Evolutionary conservation across 2,797 vertebrate genomes (phyloP).

Genomic region (Aphelocoma californica): DNA sequence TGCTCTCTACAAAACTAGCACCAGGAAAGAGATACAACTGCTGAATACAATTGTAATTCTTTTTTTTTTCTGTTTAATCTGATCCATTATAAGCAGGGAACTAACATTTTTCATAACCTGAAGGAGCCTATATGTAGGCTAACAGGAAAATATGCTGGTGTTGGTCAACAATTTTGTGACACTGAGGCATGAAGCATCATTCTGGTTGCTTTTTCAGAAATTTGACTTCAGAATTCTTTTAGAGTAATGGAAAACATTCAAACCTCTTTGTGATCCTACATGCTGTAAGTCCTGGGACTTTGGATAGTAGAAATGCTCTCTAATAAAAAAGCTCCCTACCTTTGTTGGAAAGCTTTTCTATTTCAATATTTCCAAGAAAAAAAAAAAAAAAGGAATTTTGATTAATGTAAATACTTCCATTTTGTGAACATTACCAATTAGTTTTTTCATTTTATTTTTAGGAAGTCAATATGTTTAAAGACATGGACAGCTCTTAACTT

Average conservation of each 20-base stretch:
- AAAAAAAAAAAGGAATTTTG: not conserved
- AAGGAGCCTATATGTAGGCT: not conserved
- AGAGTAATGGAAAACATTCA: not conserved
- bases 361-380: not conserved
- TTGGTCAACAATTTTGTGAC: not conserved
- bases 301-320: not conserved
- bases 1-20: not conserved
- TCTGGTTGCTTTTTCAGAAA: not conserved
- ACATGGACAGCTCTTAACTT: not conserved
- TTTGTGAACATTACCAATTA: not conserved
- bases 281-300: not conserved
- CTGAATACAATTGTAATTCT: not conserved
- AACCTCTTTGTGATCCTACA: not conserved
- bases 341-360: not conserved
- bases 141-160: not conserved
- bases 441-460: not conserved
- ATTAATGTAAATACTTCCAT: not conserved
- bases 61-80: not conserved
- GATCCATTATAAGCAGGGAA: not conserved
- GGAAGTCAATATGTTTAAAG: not conserved
- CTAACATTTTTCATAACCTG: not conserved
- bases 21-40: not conserved
- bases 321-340: not conserved
- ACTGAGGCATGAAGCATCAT: not conserved
- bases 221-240: not conserved